These are phyloP conservation scores for Yponomeuta malinellus DNA, from an alignment of 2,888 invertebrate species.

Conservation along the genomic window DNA sequence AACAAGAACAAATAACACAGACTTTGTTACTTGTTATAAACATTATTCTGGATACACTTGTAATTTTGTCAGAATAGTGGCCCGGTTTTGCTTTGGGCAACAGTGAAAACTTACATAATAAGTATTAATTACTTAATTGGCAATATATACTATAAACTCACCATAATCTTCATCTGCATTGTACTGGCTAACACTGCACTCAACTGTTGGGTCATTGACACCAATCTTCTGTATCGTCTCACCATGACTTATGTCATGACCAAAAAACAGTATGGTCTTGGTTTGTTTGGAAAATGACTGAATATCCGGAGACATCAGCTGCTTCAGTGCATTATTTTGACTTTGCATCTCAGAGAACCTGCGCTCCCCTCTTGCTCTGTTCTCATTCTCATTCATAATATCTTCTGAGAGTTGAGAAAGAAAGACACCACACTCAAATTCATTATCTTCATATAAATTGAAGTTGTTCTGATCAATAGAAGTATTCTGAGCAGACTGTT, in stretches of 20 bases:
- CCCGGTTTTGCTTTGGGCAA: too few species aligned
- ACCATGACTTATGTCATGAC: slow-evolving; percentile 48
- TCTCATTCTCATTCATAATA: slow-evolving; percentile 47
- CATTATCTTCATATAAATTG: slow-evolving; percentile 46
- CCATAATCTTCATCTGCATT: background rate
- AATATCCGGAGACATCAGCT: slow-evolving; percentile 57
- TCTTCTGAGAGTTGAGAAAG: slow-evolving; percentile 51
- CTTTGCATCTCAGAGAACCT: slow-evolving; percentile 38
- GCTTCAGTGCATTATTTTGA: slow-evolving; percentile 54
- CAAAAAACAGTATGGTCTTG: slow-evolving; percentile 58
- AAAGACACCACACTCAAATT: slow-evolving; percentile 53
- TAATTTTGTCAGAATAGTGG: too few species aligned
- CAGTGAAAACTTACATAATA: too few species aligned
- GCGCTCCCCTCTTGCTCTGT: slow-evolving; percentile 35
- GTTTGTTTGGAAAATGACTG: slow-evolving; percentile 51
- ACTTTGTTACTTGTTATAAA: too few species aligned
- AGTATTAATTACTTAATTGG: too few species aligned
- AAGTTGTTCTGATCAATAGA: slow-evolving; percentile 21
- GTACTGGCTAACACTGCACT: slow-evolving; percentile 32
- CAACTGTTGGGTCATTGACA: slow-evolving; percentile 45
- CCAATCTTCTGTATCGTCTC: slow-evolving; percentile 64
- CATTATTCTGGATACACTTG: too few species aligned
- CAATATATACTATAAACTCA: background rate
- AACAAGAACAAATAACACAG: too few species aligned
- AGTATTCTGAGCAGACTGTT: slow-evolving; percentile 21